Base-by-base conservation (phyloP, 1,140 invertebrate species). In the Tribolium madens region DNA sequence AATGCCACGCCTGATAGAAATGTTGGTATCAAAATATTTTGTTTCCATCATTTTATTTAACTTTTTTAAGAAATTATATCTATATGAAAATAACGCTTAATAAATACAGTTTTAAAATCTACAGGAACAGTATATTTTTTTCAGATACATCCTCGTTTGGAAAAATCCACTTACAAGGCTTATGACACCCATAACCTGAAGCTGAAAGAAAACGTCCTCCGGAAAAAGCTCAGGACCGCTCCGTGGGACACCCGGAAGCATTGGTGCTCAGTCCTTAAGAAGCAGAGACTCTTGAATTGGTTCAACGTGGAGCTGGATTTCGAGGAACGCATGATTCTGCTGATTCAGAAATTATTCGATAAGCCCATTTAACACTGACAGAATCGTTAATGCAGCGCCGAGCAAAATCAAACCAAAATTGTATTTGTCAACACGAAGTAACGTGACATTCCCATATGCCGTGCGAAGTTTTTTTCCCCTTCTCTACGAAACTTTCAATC, bases 401-500 rank as follows among this genome's bases (percentile, higher is more conserved):
- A 3, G 15, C 48, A 14, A 14, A 52, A 52, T 52, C 48, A 31
- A 72, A 50, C 42, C 14, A 36, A 50, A 74, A 53, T 57, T 74
- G 73, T 74, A 60, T 74, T 64, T 57, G 53, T 36, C 73, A 64
- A 75, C 73, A 21, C 33, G 47, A 70, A 76, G 46, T 76, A 14
- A 73, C 42, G 50, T 78, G 68, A 70, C 75, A 69, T 72, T 76
- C 50, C 53, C 69, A 79, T 73, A 71, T 76, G 72, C 31, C 21
- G 53, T 77, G 73, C 73, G 76, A 73, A 71, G 64, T 48, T 52
- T 72, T 72, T 72, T 72, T 52, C 50, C 26, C 68, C 13, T 73
- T 60, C 60, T 36, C 57, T 74, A 53, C 68, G 76, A 80, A 80
- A 79, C 70, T 79, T 80, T 80, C 79, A 80, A 80, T 80, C 78